These are phyloP conservation scores for Bombus affinis DNA, from an alignment of 1,140 invertebrate species.

Conservation along the genomic window DNA sequence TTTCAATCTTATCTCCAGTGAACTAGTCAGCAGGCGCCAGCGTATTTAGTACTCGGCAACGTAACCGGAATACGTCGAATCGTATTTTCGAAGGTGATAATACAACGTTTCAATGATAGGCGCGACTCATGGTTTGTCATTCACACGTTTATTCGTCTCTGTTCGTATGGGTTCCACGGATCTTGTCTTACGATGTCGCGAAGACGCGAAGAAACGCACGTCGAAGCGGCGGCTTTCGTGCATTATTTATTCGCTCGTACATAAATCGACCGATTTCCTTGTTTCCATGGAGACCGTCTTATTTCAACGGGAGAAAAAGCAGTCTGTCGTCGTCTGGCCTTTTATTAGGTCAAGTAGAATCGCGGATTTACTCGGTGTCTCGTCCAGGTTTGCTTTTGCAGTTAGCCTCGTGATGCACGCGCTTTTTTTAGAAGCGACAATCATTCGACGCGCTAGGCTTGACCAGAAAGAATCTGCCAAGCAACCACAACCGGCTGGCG, in stretches of 20 bases:
- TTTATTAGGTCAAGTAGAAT: constrained; percentile 12
- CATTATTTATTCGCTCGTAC: constrained; percentile 29
- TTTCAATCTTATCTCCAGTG: neutral
- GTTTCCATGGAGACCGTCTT: neutral
- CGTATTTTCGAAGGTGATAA: constrained; percentile 11
- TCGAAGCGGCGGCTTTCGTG: neutral
- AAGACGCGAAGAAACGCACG: neutral
- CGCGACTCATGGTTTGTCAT: neutral
- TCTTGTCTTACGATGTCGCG: neutral
- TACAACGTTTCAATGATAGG: neutral
- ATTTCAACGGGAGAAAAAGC: neutral
- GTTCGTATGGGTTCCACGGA: neutral
- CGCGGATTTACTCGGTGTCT: neutral
- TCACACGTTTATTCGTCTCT: neutral
- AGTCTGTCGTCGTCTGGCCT: neutral
- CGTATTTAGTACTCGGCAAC: neutral
- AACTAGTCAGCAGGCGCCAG: neutral
- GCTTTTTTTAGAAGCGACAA: constrained; percentile 20
- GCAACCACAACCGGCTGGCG: neutral
- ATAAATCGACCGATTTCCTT: neutral
- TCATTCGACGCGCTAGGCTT: neutral
- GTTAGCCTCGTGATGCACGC: neutral
- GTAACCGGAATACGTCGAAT: neutral
- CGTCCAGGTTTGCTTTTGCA: neutral
- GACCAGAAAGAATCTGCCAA: constrained; percentile 12